Conservation (phyloP, 2,888 invertebrate species). For the Sinohyriopsis cumingii region DNA sequence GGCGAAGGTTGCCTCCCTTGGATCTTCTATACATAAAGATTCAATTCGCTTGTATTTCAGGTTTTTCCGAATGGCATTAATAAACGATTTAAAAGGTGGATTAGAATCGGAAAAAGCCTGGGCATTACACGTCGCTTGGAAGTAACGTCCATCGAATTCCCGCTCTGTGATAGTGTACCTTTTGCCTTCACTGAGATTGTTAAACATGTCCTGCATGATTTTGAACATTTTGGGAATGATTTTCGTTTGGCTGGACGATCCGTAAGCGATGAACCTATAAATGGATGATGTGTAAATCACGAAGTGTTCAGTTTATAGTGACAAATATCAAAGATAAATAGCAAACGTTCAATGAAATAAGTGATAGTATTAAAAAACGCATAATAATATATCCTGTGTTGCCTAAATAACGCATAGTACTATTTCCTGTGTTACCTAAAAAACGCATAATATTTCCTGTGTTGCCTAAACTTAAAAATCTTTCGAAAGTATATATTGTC, state of each 20-base stretch:
- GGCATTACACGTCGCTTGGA: conserved; percentile 51
- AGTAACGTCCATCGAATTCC: conserved; percentile 58
- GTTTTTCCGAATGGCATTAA: conserved; percentile 27
- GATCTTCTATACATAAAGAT: conserved; percentile 18
- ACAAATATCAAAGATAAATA: background rate
- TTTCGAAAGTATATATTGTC: no score
- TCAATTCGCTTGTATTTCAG: conserved; percentile 18
- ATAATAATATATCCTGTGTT: no score
- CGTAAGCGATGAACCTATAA: conserved; percentile 55
- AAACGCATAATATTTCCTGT: no score
- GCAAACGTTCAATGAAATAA: no score
- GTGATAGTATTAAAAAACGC: no score
- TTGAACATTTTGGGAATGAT: conserved; percentile 47
- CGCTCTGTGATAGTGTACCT: conserved; percentile 42
- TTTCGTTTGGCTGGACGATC: conserved; percentile 38
- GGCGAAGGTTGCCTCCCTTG: conserved; percentile 57
- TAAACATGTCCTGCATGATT: conserved; percentile 53
- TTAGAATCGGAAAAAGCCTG: conserved; percentile 56
- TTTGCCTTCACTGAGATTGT: conserved; percentile 37
- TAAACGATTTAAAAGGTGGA: conserved; percentile 43
- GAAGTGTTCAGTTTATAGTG: background rate
- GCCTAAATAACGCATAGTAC: no score
- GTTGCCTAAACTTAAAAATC: no score
- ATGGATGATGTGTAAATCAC: background rate
- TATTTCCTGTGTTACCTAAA: no score